Conservation (phyloP, 2,113 vertebrate species). For the Pheucticus melanocephalus region DNA sequence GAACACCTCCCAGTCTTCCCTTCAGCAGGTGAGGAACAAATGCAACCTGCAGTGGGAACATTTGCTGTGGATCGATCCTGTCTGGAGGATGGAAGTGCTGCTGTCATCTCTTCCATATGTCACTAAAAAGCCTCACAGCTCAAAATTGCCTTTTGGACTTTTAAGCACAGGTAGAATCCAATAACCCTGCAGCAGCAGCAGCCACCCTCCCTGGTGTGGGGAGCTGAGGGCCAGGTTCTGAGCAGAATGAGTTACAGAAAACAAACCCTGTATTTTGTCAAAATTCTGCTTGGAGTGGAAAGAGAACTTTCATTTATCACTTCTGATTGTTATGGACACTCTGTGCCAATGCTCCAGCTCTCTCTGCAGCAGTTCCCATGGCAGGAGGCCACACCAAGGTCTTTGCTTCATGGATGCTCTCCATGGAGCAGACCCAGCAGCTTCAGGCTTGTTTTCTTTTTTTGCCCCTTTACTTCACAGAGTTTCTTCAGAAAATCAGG, state of each 20-base stretch:
- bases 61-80: neutral
- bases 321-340: neutral
- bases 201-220: neutral
- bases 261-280: neutral
- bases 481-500: neutral
- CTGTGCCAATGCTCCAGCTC: neutral
- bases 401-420: neutral
- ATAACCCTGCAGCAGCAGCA: neutral
- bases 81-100: neutral
- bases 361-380: neutral
- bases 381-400: neutral
- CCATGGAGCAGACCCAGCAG: neutral
- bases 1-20: neutral
- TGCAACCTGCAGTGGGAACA: neutral
- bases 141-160: neutral
- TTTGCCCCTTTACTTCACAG: neutral
- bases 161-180: neutral
- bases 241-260: neutral
- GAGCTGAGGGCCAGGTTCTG: neutral
- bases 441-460: neutral
- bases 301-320: neutral
- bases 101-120: neutral
- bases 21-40: neutral
- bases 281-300: neutral
- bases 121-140: neutral